Percentiles rank a stretch among this genome's conserved stretches.
phyloP scores from a whole-genome alignment of 2,888 invertebrate genomes.

The Yponomeuta evonymella region DNA sequence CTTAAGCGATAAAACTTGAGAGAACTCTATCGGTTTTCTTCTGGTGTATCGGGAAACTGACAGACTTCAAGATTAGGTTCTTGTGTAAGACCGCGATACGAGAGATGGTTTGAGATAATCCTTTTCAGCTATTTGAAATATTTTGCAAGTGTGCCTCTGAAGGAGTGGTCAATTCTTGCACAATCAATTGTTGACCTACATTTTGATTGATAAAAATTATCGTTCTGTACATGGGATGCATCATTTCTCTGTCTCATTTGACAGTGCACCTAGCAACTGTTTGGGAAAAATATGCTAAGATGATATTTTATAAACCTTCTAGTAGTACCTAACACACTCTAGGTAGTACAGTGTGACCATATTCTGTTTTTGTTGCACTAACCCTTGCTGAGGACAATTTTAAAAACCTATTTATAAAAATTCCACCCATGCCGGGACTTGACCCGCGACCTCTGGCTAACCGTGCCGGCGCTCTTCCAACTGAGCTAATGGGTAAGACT shows the following conservation, averaged over 20 bases:
- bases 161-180: constrained; percentile 4
- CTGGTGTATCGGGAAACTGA: constrained; percentile 36
- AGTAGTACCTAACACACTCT: too few relatives aligned
- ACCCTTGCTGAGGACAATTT: too few relatives aligned
- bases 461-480: too few relatives aligned
- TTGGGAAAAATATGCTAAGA: too few relatives aligned
- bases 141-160: constrained; percentile 43
- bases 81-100: constrained; percentile 57
- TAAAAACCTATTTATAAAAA: too few relatives aligned
- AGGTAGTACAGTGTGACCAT: too few relatives aligned
- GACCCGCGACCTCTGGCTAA: too few relatives aligned
- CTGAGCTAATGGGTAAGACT: too few relatives aligned
- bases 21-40: constrained; percentile 50
- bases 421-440: too few relatives aligned
- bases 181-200: constrained; percentile 1
- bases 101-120: constrained; percentile 43
- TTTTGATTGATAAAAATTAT: constrained; percentile 10
- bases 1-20: constrained; percentile 24
- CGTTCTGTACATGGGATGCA: not conserved
- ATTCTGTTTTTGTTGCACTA: too few relatives aligned
- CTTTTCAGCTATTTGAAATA: constrained; percentile 41
- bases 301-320: too few relatives aligned
- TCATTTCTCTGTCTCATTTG: not conserved
- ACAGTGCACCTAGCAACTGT: not conserved
- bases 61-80: constrained; percentile 52